Evolutionary conservation across 2,113 vertebrate genomes (phyloP), one percentile per base, ranked within the genome.

Genomic region (Caretta caretta): DNA sequence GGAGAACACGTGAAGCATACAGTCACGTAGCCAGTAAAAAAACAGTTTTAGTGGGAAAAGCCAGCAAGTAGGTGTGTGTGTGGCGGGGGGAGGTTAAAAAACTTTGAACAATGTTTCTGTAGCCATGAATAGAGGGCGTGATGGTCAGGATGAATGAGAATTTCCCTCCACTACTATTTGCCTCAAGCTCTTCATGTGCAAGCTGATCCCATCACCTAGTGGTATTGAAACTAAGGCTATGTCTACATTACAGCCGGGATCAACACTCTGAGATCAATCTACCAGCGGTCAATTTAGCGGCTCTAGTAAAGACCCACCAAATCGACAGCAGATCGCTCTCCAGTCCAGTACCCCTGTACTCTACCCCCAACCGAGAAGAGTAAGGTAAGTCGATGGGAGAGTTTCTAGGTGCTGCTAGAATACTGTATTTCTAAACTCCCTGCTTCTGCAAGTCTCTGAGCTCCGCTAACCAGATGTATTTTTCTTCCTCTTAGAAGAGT

Each of bases 191-290:
- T 82, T 3, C 3, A 9, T 25, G 79, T 4, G 94, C 84, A 97
- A 97, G 90, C 93, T 7, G 96, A 97, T 94, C 96, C 90, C 85
- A 54, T 81, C 5, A 19, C 86, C 57, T 53, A 65, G 54, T 91
- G 88, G 83, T 85, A 3, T 5, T 92, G 97, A 88, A 96, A 97
- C 51, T 80, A 82, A 97, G 53, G 53, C 3, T 20, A 54, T 22
- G 8, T 54, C 8, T 22, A 54, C 53, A 54, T 19, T 54, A 54
- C 20, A 9, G 20, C 53, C 53, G 6, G 53, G 53, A 54, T 54
- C 20, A 54, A 54, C 20, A 1, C 53, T 54, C 8, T 54, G 20
- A 54, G 17, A 54, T 54, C 8, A 8, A 54, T 8, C 53, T 20
- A 54, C 53, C 20, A 1, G 20, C 53, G 6, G 53, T 54, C 53